Evolutionary conservation across 92 coral and sea anemone species (phyloP), one percentile per base, ranked within the genome.

Genomic region (Hydrozoanthus gracilis): DNA sequence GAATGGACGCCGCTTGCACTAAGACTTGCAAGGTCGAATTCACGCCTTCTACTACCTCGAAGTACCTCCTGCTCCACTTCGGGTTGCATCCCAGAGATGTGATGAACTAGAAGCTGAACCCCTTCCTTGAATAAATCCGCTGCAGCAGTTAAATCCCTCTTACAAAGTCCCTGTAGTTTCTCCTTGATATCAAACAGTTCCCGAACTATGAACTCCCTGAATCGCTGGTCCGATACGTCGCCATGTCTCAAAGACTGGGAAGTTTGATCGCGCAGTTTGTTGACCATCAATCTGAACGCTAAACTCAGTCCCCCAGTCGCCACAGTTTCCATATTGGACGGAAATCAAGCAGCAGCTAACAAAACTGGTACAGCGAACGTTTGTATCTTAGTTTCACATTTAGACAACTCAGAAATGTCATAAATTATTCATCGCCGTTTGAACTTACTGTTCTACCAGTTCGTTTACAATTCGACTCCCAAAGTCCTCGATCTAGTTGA

Each of bases 71-170:
- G 83, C 39, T 91, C 67, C 54, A 88, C 78, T 9, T 66, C 82
- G 46, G 87, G 87, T 17, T 91, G 89, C 46, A 90, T 71, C 20
- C 84, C 90, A n/a, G 92, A 56, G n/a, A 92, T 70, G 71, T 91
- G 87, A 18, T 74, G 86, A 66, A 82, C 87, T 60, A 92, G 86
- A 6, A 92, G 82, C 48, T 77, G 74, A 60, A 92, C 93, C 4
- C 94, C 94, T 46, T 90, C 93, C 71, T 90, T 90, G 71, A 92
- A 92, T 84, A 86, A 90, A 62, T 82, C 77, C 52, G 93, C 93
- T 5, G 94, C 84, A 4, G 94, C 86, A 5, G 88, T 78, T 51
- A 92, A 61, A 47, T 92, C 94, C 4, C 49, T 20, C 73, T 90
- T 92, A 77, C 93, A 90, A 79, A 92, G 83, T 61, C 93, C 94